Percentiles rank a stretch among this genome's conserved stretches.
Evolutionary conservation across 2,797 vertebrate species (phyloP).

Genomic region (Protosalanx chinensis): DNA sequence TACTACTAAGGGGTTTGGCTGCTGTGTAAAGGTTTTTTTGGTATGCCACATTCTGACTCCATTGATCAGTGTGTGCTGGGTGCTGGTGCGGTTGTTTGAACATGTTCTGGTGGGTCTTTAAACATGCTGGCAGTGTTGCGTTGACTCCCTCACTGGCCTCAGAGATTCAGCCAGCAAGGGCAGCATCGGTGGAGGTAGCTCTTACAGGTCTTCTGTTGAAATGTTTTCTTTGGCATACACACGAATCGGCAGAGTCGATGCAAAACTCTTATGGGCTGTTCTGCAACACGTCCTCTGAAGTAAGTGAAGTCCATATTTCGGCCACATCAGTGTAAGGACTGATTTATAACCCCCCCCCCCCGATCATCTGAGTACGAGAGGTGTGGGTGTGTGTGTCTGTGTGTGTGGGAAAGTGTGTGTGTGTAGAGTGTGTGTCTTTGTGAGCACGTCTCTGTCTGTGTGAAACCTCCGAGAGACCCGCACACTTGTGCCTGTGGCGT

Average conservation of each 20-base stretch:
- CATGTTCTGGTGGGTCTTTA: conserved; percentile 41
- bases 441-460: conserved; percentile 41
- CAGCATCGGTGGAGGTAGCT: conserved; percentile 24
- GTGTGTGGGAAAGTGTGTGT: conserved; percentile 11
- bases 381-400: not conserved
- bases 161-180: conserved; percentile 34
- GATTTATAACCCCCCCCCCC: not conserved
- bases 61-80: conserved; percentile 48
- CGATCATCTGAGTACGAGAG: conserved; percentile 6
- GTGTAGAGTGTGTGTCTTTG: conserved; percentile 38
- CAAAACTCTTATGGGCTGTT: not conserved
- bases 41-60: conserved; percentile 42
- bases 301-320: not conserved
- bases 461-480: conserved; percentile 59
- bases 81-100: conserved; percentile 54
- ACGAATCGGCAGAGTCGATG: not conserved
- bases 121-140: conserved; percentile 50
- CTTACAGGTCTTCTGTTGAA: conserved; percentile 21
- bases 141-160: conserved; percentile 49
- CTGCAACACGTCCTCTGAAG: not conserved
- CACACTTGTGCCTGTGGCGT: conserved; percentile 69
- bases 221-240: conserved; percentile 14
- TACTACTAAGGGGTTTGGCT: conserved; percentile 50
- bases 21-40: conserved; percentile 50
- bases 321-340: not conserved